Evolutionary conservation across 2,797 vertebrate genomes (phyloP).

Genomic region (Trachops cirrhosus): DNA sequence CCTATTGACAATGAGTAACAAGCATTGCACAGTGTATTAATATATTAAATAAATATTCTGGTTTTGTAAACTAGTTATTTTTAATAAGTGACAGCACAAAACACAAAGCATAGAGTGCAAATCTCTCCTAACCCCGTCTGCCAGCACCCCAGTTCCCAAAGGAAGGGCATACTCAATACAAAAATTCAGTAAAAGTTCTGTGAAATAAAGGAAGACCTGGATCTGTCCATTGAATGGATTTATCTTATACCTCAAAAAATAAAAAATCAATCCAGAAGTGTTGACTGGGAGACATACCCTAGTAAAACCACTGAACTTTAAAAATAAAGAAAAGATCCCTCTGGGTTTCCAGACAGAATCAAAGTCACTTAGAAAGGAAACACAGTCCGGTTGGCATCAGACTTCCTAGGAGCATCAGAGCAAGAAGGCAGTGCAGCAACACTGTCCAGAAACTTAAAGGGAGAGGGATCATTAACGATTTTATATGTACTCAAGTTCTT

Average conservation of each 20-base stretch:
- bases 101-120: not conserved
- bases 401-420: not conserved
- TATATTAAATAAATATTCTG: not conserved
- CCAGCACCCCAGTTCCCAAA: not conserved
- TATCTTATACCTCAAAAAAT: not conserved
- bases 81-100: not conserved
- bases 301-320: constrained; percentile 7
- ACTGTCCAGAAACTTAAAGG: not conserved
- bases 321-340: constrained; percentile 6
- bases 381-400: not conserved
- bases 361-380: not conserved
- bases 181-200: not conserved
- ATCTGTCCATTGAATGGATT: not conserved
- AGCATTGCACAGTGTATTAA: not conserved
- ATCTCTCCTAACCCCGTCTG: not conserved
- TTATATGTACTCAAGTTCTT: not conserved
- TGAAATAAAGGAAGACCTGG: not conserved
- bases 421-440: not conserved
- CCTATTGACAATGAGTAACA: not conserved
- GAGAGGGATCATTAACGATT: not conserved
- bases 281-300: not conserved
- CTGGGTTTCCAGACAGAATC: not conserved
- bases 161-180: not conserved
- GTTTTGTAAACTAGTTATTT: not conserved
- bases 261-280: not conserved